Percentiles rank a stretch among this genome's conserved stretches.
Evolutionary conservation across 2,797 vertebrate species (phyloP).

Genomic region (Sciaenops ocellatus): DNA sequence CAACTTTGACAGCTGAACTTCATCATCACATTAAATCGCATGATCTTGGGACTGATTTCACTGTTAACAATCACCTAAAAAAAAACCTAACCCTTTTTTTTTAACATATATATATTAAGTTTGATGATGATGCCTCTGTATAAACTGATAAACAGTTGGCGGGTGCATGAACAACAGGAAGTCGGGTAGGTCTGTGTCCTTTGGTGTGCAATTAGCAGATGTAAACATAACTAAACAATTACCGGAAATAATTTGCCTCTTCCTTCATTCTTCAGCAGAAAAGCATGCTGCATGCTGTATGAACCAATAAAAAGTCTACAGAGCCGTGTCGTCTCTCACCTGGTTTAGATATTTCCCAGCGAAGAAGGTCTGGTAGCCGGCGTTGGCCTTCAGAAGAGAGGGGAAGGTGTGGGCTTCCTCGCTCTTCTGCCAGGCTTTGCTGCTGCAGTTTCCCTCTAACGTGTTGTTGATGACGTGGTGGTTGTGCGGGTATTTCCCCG

Average conservation of each 20-base stretch:
- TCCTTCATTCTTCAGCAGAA: constrained; percentile 1
- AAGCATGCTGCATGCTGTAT: not conserved
- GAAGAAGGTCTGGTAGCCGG: constrained; percentile 97
- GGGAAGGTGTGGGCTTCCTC: constrained; percentile 93
- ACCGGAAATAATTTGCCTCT: not conserved
- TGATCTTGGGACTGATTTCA: constrained; percentile 11
- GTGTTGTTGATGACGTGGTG: constrained; percentile 98
- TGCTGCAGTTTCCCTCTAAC: constrained; percentile 97
- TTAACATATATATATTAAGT: not conserved
- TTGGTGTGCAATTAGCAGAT: constrained; percentile 4
- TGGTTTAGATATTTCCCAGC: constrained; percentile 98
- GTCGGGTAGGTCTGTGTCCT: not conserved
- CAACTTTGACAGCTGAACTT: not conserved
- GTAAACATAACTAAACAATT: not conserved
- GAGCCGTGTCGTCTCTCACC: constrained; percentile 74
- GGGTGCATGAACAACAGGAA: constrained; percentile 11
- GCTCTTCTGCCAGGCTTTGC: constrained; percentile 95
- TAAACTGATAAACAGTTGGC: not conserved
- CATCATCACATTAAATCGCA: not conserved
- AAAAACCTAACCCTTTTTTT: no score
- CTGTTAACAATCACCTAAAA: not conserved
- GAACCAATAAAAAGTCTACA: not conserved
- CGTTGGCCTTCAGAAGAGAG: constrained; percentile 85
- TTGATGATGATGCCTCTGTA: not conserved
- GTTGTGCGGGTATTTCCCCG: constrained; percentile 97